A percentile compares a stretch with the other conserved stretches of the same genome.
These are phyloP conservation scores for Himalopsyche tibetana DNA, from an alignment of 2,888 invertebrate genomes.

Conservation along the genomic window DNA sequence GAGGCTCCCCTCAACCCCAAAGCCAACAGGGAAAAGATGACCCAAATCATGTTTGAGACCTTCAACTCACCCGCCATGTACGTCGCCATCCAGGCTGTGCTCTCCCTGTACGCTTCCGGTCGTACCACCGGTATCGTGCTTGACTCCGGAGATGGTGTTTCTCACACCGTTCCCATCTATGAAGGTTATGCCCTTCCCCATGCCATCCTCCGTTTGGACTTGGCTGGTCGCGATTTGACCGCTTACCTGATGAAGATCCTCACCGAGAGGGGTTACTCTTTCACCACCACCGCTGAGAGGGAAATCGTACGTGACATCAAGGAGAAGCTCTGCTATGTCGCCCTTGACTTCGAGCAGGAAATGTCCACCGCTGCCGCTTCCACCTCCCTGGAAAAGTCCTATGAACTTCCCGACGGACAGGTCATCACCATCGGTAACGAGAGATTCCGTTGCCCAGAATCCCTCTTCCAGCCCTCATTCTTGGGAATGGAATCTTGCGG, in stretches of 20 bases:
- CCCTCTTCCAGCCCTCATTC: conserved; percentile 93
- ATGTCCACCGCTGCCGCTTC: conserved; percentile 94
- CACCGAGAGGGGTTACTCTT: conserved; percentile 95
- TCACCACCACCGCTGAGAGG: conserved; percentile 96
- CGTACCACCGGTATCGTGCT: conserved; percentile 97
- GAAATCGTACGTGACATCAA: conserved; percentile 96
- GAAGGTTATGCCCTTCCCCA: conserved; percentile 97
- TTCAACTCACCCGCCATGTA: conserved; percentile 96
- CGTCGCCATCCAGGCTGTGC: conserved; percentile 96
- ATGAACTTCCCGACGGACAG: conserved; percentile 94
- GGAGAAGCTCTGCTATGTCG: conserved; percentile 93
- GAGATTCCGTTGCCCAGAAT: conserved; percentile 93
- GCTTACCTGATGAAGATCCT: conserved; percentile 99
- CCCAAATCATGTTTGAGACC: conserved; percentile 94
- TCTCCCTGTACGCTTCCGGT: conserved; percentile 96
- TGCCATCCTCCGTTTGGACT: conserved; percentile 97
- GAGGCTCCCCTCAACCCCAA: conserved; percentile 95
- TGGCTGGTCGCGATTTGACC: conserved; percentile 97
- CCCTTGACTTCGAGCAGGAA: conserved; percentile 93
- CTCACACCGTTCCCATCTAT: conserved; percentile 96
- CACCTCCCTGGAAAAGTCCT: conserved; percentile 92
- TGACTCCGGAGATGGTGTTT: conserved; percentile 96
- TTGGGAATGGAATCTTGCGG: conserved; percentile 93
- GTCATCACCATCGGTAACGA: conserved; percentile 95
- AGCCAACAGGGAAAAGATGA: conserved; percentile 96